These are phyloP conservation scores for Apoderus coryli DNA, from an alignment of 2,888 invertebrate species.

Conservation along the genomic window DNA sequence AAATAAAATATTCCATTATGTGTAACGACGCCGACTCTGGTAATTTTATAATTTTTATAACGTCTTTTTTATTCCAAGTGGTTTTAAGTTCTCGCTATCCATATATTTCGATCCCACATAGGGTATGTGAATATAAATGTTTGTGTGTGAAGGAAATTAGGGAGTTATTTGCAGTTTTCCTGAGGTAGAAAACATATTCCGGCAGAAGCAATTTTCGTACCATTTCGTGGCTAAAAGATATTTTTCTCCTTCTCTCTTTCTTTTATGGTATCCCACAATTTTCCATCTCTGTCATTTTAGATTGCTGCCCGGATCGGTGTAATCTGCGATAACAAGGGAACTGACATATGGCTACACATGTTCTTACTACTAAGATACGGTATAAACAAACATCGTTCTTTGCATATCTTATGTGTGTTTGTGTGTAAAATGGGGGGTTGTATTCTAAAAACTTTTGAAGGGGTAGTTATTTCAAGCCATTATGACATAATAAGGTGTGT, in stretches of 20 bases:
- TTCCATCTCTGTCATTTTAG: conserved; percentile 22
- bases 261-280: conserved; percentile 10
- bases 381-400: conserved; percentile 34
- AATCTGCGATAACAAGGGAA: conserved; percentile 33
- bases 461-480: conserved; percentile 28
- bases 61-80: too few species aligned
- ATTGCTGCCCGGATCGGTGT: conserved; percentile 29
- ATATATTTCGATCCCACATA: too few species aligned
- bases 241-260: conserved; percentile 23
- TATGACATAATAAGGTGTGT: conserved; percentile 31
- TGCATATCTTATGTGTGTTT: conserved; percentile 34
- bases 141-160: too few species aligned
- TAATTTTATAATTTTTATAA: too few species aligned
- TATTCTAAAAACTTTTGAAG: conserved; percentile 23
- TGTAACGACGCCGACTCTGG: too few species aligned
- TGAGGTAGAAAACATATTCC: conserved; percentile 20
- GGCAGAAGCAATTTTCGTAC: conserved; percentile 30
- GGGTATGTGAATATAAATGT: too few species aligned
- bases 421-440: conserved; percentile 26
- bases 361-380: conserved; percentile 29
- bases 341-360: conserved; percentile 34
- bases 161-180: too few species aligned
- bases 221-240: conserved; percentile 27
- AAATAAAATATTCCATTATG: too few species aligned
- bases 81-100: too few species aligned